Base-by-base conservation (phyloP, 1,140 invertebrate genomes). In the Leguminivora glycinivorella region DNA sequence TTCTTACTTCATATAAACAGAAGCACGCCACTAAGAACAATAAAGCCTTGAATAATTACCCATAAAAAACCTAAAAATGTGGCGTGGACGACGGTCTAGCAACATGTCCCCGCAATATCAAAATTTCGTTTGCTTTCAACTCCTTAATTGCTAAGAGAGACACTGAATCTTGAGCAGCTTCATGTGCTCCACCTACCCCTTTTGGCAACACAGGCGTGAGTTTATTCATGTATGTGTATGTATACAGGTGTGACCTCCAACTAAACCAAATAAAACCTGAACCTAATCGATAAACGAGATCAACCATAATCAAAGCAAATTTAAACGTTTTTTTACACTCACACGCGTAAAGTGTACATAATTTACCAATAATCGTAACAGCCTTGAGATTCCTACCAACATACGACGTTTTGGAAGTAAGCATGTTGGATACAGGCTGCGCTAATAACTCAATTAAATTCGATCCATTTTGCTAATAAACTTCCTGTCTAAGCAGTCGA, bases 261-360 rank as follows among this genome's bases (percentile, higher is more conserved):
- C 17, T 19, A 17, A 52, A 52, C 9, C 17, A 52, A 52, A 52
- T 17, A 52, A 22, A 52, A 22, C 47, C 47, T 22, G 17, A 52
- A 43, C 4, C 40, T 52, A 52, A 52, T 52, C 47, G 47, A 43
- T 52, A 52, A 52, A 52, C 19, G 19, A 22, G 47, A 52, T 52
- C 19, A 52, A 19, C 47, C n/a, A 52, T 52, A 52, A 52, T 52
- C 47, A 52, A 52, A 52, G 47, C 47, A 52, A 52, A 52, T 52
- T 52, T 22, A 22, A 52, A 52, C 47, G 47, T 52, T 52, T 52
- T 29, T 52, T 52, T 52, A 10, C 47, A 6, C 6, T 7, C 47
- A 52, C 19, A 22, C 47, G 47, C 47, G 10, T n/a, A 22, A 22
- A 22, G 47, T 22, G 10, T 17, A 47, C 0, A 19, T n/a, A 10